Percentiles rank a stretch among this genome's conserved stretches.
phyloP scores from a whole-genome alignment of 1,140 invertebrate species.

The Aphelinus atriplicis region DNA sequence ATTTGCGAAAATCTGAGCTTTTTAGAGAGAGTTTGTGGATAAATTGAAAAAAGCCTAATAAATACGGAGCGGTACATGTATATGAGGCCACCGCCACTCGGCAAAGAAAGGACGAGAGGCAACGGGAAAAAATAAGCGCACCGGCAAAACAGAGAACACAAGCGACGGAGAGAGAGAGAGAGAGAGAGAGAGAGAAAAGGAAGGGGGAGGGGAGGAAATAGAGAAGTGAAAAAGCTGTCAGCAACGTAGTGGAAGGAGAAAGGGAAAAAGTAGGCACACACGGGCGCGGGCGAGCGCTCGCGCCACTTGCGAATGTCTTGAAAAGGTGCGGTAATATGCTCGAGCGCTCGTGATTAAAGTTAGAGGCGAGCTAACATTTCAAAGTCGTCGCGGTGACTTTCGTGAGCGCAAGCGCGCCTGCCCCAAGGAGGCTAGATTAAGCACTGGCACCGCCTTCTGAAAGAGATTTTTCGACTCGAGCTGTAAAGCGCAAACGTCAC shows the following conservation, averaged over 20 bases:
- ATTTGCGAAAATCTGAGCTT: no score
- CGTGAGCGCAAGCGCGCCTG: background rate
- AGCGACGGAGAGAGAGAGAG: conserved; percentile 12
- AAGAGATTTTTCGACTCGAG: no score
- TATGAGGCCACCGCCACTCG: no score
- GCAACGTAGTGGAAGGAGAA: conserved; percentile 8
- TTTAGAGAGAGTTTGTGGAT: no score
- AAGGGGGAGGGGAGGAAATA: conserved; percentile 35
- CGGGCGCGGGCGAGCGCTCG: background rate
- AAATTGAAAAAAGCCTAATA: no score
- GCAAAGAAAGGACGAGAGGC: conserved; percentile 4
- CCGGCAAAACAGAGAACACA: background rate
- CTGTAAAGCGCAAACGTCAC: no score
- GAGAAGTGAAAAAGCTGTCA: background rate
- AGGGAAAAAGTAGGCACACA: background rate
- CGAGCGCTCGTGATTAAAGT: conserved; percentile 35
- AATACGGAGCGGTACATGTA: no score
- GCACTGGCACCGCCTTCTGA: no score
- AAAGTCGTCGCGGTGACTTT: background rate
- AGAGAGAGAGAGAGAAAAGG: conserved; percentile 12
- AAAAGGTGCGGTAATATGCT: conserved; percentile 28
- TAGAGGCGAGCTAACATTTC: background rate
- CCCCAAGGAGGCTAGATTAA: background rate
- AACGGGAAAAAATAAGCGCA: background rate
- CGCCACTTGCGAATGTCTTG: conserved; percentile 24